Percentiles rank a stretch among this genome's conserved stretches.
These are phyloP conservation scores for Gnatocerus cornutus DNA, from an alignment of 2,888 invertebrate genomes.

Conservation along the genomic window DNA sequence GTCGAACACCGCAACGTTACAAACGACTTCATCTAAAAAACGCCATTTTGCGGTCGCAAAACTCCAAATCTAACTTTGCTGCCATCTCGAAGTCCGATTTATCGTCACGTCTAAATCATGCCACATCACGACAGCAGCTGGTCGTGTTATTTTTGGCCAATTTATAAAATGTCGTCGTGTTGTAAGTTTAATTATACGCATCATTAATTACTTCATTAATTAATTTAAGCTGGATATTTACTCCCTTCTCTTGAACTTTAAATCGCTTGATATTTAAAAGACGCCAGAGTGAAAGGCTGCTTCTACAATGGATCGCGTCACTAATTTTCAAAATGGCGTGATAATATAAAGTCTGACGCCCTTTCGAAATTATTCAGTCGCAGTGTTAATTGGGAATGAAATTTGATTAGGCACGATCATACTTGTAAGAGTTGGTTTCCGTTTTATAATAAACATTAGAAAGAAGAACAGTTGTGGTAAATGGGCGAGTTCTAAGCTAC, in stretches of 20 bases:
- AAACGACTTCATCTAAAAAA: not conserved
- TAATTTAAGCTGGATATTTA: conserved; percentile 47
- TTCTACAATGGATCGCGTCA: conserved; percentile 28
- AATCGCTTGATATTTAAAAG: conserved; percentile 48
- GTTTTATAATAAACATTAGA: no score
- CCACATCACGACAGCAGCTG: conserved; percentile 32
- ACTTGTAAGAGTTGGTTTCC: not conserved
- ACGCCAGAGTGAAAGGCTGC: conserved; percentile 25
- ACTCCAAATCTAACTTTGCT: conserved; percentile 3
- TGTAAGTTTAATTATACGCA: conserved; percentile 56
- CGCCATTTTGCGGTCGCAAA: not conserved
- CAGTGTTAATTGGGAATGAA: conserved; percentile 13
- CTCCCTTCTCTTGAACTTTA: conserved; percentile 46
- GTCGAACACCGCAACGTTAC: no score
- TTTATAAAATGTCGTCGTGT: conserved; percentile 55
- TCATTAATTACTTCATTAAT: conserved; percentile 55
- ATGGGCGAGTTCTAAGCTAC: no score
- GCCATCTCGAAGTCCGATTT: conserved; percentile 11
- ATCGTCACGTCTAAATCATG: conserved; percentile 29
- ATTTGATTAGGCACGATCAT: conserved; percentile 16
- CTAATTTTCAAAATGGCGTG: conserved; percentile 38
- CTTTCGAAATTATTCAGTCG: conserved; percentile 28
- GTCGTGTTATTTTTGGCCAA: conserved; percentile 45
- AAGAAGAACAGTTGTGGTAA: no score
- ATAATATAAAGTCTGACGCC: conserved; percentile 31